Percentiles rank a stretch among this genome's conserved stretches.
Conservation (phyloP, 2,113 vertebrate species). For the Piprites chloris region DNA sequence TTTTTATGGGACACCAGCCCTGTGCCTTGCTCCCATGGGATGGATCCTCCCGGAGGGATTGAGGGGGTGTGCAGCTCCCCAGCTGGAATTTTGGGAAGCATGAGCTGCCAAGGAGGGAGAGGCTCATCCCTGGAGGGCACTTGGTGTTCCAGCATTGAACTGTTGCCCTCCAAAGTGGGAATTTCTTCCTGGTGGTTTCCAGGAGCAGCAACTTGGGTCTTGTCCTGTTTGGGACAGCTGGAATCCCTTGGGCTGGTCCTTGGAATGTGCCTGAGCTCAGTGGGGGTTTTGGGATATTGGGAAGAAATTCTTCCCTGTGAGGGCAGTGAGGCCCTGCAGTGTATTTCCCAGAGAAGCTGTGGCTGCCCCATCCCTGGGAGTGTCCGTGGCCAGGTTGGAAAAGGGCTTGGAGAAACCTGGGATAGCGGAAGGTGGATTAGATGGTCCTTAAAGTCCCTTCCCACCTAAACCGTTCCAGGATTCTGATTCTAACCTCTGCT, state of each 20-base stretch:
- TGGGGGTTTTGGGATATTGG: neutral
- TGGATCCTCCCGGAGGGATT: neutral
- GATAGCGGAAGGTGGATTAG: neutral
- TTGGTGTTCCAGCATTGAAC: neutral
- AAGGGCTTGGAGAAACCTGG: neutral
- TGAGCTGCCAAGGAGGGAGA: neutral
- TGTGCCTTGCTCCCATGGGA: accelerated
- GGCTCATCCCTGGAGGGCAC: neutral
- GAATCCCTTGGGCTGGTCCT: neutral
- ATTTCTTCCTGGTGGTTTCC: neutral
- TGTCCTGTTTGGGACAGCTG: neutral
- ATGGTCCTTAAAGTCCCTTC: neutral
- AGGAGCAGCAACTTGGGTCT: neutral
- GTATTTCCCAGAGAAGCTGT: neutral
- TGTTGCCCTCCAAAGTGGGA: neutral
- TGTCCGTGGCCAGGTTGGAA: neutral
- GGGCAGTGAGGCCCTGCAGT: neutral
- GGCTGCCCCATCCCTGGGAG: neutral
- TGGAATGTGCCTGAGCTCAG: neutral
- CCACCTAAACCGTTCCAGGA: neutral
- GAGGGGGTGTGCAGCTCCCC: neutral
- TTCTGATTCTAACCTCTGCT: neutral
- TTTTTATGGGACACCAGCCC: neutral
- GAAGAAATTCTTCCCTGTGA: neutral
- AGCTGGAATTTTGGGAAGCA: neutral